Conservation (phyloP, 2,888 invertebrate genomes). For the Temnothorax unifasciatus region DNA sequence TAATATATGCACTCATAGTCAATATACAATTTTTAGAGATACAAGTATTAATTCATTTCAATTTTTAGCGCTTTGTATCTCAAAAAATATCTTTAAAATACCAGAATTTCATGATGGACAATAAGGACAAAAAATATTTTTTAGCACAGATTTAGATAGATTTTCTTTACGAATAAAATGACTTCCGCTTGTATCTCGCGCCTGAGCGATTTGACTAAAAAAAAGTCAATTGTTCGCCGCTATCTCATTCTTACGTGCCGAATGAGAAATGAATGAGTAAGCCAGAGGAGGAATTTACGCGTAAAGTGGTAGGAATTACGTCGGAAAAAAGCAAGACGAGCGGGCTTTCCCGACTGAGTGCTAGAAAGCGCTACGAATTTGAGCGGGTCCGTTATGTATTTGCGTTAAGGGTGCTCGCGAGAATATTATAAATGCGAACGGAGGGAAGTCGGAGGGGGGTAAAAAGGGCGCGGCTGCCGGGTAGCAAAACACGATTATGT, state of each 20-base stretch:
- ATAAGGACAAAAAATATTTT: background rate
- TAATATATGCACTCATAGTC: background rate
- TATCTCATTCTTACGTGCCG: background rate
- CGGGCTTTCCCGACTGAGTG: constrained; percentile 59
- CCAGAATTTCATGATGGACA: background rate
- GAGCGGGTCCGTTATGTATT: constrained; percentile 74
- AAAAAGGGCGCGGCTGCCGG: constrained; percentile 33
- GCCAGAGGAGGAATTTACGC: constrained; percentile 23
- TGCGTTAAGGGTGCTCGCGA: constrained; percentile 60
- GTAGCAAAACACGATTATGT: constrained; percentile 68
- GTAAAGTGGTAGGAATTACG: constrained; percentile 1
- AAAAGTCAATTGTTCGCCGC: background rate
- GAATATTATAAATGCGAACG: constrained; percentile 48
- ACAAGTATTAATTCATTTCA: background rate
- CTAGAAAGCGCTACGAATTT: constrained; percentile 68
- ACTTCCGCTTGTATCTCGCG: background rate
- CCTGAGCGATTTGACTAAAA: background rate
- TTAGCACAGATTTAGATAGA: background rate
- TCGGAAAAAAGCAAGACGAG: constrained; percentile 29
- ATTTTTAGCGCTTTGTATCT: background rate
- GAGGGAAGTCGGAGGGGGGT: constrained; percentile 3
- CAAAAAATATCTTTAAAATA: background rate
- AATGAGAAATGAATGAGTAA: constrained; percentile 38
- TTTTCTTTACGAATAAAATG: background rate
- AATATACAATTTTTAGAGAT: background rate